Base-by-base conservation (phyloP, 2,113 vertebrate genomes). In the Tauraco erythrolophus region DNA sequence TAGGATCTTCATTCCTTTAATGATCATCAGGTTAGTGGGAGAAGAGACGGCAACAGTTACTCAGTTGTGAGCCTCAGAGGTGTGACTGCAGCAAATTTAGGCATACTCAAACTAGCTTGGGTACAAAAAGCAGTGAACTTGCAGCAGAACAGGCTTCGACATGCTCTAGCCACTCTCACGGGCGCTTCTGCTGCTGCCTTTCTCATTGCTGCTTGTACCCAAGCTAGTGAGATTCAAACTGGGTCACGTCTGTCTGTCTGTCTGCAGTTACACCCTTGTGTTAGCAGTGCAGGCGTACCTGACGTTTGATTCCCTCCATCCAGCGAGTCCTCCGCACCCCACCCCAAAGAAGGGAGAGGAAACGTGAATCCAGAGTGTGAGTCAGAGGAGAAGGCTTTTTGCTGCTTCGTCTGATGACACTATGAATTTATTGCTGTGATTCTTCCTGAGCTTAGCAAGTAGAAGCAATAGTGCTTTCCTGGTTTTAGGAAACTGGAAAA, bases 1-100 rank as follows among this genome's bases (percentile, higher is more conserved):
- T 2, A 9, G 35, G 62, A 19, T 35, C 61, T 65, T 19, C 2
- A 5, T 21, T 56, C 56, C 53, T 27, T 27, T 7, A 18, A 16
- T 14, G 37, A 5, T 7, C 48, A 5, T 5, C 58, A 0, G 3
- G 6, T 11, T 48, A 0, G 2, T 25, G 71, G 39, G 53, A 45
- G 35, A 33, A 30, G 57, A 35, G 30, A 6, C 1, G 1, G 48
- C 64, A 37, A 1, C 6, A 3, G 33, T 31, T 33, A 12, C 9
- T 21, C 11, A 5, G 11, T 3, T 18, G 51, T n/a, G 37, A 33
- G 45, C 33, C 74, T 43, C 1, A 0, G 24, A 31, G 24, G 45
- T 12, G 92, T 7, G 68, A 3, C 31, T 19, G 41, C 48, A 23
- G 90, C 37, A 0, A 15, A 6, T 6, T 53, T 17, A 3, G 48